Evolutionary conservation across 1,140 invertebrate species (phyloP).

Genomic region (Trinorchestia longiramus): DNA sequence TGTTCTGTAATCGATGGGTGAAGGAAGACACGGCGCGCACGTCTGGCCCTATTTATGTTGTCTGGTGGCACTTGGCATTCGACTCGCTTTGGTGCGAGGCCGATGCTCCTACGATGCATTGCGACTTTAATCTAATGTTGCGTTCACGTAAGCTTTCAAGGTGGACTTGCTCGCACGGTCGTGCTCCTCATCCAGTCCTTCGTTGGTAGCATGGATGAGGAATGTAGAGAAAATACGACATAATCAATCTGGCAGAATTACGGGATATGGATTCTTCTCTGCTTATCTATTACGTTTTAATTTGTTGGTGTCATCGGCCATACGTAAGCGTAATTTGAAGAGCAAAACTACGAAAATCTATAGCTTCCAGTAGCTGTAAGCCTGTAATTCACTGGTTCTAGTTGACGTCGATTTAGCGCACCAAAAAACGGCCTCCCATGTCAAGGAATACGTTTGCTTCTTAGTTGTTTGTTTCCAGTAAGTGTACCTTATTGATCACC

Average conservation of each 20-base stretch:
- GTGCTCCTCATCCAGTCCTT: background rate
- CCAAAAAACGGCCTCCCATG: background rate
- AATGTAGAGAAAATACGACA: background rate
- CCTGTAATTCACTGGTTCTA: background rate
- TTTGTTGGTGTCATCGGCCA: too few relatives aligned
- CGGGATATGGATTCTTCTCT: background rate
- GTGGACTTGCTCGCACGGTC: background rate
- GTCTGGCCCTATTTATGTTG: background rate
- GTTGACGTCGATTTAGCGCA: background rate
- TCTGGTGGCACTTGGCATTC: background rate
- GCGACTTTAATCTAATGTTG: constrained; percentile 19
- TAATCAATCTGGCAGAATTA: background rate
- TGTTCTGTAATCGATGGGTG: constrained; percentile 7
- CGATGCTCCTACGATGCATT: constrained; percentile 41
- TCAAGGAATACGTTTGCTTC: too few relatives aligned
- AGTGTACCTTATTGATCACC: too few relatives aligned
- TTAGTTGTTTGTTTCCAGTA: too few relatives aligned
- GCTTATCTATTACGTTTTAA: background rate
- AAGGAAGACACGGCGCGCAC: background rate
- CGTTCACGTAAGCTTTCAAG: constrained; percentile 2
- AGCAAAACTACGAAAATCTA: background rate
- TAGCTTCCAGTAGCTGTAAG: background rate
- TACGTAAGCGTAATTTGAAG: background rate
- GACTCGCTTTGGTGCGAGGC: background rate
- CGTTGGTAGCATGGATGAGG: background rate